A percentile compares a stretch with the other conserved stretches of the same genome.
These are phyloP conservation scores for Hycleus phaleratus DNA, from an alignment of 1,140 invertebrate genomes.

Conservation along the genomic window DNA sequence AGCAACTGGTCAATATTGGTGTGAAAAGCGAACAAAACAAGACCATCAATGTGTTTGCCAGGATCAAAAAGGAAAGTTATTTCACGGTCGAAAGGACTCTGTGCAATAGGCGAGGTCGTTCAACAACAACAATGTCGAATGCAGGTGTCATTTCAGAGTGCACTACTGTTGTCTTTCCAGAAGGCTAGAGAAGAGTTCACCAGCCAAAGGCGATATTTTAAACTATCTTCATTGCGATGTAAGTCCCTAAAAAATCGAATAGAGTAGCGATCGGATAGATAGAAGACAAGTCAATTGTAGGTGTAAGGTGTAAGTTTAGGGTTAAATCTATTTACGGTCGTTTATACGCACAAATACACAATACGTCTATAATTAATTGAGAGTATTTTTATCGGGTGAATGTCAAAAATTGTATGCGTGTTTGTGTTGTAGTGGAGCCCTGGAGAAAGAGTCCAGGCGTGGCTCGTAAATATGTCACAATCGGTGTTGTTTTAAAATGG, in stretches of 20 bases:
- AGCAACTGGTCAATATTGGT: too few species aligned
- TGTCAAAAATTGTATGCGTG: conserved; percentile 17
- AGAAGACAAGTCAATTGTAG: not conserved
- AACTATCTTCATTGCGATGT: too few species aligned
- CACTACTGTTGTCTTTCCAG: too few species aligned
- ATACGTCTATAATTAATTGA: conserved; percentile 19
- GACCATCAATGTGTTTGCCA: not conserved
- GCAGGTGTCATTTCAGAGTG: conserved; percentile 13
- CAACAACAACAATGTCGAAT: conserved; percentile 11
- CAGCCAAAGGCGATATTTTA: too few species aligned
- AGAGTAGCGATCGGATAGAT: too few species aligned
- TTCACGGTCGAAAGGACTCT: conserved; percentile 20
- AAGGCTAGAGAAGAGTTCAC: too few species aligned
- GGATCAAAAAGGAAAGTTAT: conserved; percentile 21
- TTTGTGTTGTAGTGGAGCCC: too few species aligned
- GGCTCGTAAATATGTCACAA: conserved; percentile 37
- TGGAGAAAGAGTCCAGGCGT: conserved; percentile 17
- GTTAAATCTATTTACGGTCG: too few species aligned
- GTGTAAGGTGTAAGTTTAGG: not conserved
- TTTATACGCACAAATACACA: not conserved
- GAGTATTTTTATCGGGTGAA: conserved; percentile 24
- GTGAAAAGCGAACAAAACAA: not conserved
- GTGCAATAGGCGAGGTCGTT: conserved; percentile 14
- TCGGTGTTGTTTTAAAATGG: conserved; percentile 35
- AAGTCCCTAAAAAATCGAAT: too few species aligned